Percentiles rank a stretch among this genome's conserved stretches.
phyloP scores from a whole-genome alignment of 1,140 invertebrate genomes.

The Caerostris darwini region DNA sequence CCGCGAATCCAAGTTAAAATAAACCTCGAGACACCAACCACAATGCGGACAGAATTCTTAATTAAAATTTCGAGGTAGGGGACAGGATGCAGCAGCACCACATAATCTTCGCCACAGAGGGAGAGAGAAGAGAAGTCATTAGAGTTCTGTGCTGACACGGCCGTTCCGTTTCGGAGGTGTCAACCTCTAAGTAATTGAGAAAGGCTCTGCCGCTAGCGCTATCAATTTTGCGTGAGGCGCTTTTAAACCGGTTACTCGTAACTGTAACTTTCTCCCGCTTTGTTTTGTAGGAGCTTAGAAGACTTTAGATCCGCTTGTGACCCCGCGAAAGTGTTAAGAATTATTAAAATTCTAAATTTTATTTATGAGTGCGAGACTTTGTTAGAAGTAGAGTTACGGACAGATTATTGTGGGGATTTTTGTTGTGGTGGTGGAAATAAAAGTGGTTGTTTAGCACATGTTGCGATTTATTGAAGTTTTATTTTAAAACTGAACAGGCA shows the following conservation, averaged over 20 bases:
- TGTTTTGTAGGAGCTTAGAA: background rate
- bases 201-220: background rate
- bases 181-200: slow-evolving; percentile 31
- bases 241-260: slow-evolving; percentile 9
- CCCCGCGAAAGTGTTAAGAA: background rate
- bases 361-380: background rate
- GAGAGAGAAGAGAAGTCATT: background rate
- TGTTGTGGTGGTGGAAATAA: background rate
- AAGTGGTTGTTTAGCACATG: background rate
- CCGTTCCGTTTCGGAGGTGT: background rate
- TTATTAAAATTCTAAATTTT: slow-evolving; percentile 34
- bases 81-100: background rate
- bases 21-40: background rate
- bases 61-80: slow-evolving; percentile 15
- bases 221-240: background rate
- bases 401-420: background rate
- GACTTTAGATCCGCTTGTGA: background rate
- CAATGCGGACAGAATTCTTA: slow-evolving; percentile 27
- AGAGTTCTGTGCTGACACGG: slow-evolving; percentile 26
- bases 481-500: too few species aligned
- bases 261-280: background rate
- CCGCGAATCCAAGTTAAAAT: background rate
- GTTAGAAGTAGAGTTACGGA: background rate
- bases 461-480: too few species aligned
- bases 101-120: background rate